Evolutionary conservation across 2,797 vertebrate genomes (phyloP).

Genomic region (Acanthornis magna): DNA sequence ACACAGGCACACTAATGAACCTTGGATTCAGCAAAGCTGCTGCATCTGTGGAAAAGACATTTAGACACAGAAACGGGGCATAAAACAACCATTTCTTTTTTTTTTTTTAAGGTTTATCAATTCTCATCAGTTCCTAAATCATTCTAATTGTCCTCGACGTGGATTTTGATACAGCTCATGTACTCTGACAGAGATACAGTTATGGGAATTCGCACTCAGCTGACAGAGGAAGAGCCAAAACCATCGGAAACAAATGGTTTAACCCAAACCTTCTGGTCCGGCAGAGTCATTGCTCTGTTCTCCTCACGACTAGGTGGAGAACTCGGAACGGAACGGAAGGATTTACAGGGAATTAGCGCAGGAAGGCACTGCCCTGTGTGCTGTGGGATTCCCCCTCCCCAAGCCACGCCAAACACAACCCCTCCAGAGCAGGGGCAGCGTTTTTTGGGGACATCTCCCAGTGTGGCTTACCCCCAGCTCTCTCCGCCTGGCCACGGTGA

Average conservation of each 20-base stretch:
- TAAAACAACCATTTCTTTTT: accelerated
- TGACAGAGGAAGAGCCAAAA: background rate
- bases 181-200: background rate
- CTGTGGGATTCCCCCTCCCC: background rate
- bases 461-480: slow-evolving; percentile 79
- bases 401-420: background rate
- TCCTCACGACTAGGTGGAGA: background rate
- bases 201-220: background rate
- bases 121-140: background rate
- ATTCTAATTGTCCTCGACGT: background rate
- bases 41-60: background rate
- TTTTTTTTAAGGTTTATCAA: background rate
- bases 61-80: background rate
- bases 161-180: background rate
- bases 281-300: background rate
- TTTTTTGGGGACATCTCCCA: background rate
- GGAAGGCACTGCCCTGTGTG: background rate
- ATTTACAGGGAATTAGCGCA: accelerated
- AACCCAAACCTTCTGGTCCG: background rate
- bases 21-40: background rate
- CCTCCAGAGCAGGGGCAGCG: background rate
- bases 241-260: background rate
- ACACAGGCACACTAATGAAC: background rate
- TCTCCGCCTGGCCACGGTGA: slow-evolving; percentile 81
- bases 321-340: background rate